phyloP scores from a whole-genome alignment of 2,113 vertebrate genomes.

The Microtus pennsylvanicus region DNA sequence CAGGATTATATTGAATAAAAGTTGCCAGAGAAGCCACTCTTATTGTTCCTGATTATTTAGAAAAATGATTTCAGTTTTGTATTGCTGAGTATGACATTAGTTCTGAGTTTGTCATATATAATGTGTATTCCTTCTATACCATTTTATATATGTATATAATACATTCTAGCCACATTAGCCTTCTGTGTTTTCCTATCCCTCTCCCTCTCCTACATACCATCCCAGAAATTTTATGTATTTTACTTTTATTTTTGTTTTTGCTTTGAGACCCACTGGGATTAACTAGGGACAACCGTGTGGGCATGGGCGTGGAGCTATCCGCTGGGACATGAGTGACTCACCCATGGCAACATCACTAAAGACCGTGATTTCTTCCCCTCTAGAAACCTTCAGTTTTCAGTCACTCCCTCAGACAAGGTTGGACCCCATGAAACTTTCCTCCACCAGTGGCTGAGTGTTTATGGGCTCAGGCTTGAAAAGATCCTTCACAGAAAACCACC shows the following conservation, averaged over 20 bases:
- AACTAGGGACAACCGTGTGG: background rate
- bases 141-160: background rate
- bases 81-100: background rate
- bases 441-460: background rate
- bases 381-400: background rate
- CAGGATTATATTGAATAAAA: background rate
- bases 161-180: background rate
- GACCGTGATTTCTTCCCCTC: background rate
- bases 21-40: no score
- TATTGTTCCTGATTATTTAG: background rate
- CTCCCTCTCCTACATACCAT: background rate
- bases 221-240: background rate
- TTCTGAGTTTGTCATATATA: background rate
- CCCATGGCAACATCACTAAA: background rate
- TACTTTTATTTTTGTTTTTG: background rate
- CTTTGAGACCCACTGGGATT: background rate
- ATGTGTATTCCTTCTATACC: background rate
- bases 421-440: background rate
- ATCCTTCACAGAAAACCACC: background rate
- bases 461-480: background rate
- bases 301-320: background rate
- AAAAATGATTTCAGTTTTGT: background rate
- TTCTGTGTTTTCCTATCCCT: background rate
- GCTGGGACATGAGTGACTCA: background rate
- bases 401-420: background rate